Evolutionary conservation across 2,113 vertebrate genomes (phyloP).

Genomic region (Danionella cerebrum): DNA sequence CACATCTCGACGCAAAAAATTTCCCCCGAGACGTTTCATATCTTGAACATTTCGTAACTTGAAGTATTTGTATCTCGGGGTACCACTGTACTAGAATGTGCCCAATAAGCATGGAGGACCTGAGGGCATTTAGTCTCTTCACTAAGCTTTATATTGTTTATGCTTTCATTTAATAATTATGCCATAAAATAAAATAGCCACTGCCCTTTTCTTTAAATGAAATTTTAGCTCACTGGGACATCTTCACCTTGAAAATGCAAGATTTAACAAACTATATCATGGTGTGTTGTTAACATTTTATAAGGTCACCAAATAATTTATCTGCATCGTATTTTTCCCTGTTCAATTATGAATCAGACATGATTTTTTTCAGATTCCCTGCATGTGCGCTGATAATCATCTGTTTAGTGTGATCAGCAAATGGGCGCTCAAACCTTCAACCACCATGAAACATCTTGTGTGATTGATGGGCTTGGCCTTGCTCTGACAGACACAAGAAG

Average conservation of each 20-base stretch:
- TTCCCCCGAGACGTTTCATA: no score
- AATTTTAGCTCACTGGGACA: background rate
- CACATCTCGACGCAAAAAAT: no score
- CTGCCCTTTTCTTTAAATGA: background rate
- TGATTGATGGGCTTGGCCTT: slow-evolving; percentile 5
- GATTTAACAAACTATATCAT: background rate
- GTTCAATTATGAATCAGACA: slow-evolving; percentile 3
- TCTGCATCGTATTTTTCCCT: background rate
- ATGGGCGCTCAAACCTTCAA: background rate
- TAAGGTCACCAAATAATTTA: slow-evolving; percentile 11
- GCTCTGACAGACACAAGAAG: background rate
- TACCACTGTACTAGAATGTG: no score
- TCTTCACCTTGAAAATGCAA: background rate
- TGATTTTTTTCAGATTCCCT: background rate
- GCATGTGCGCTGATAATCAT: background rate
- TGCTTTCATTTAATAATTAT: no score
- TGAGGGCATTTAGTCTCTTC: no score
- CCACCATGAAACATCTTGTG: background rate
- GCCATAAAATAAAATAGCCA: background rate
- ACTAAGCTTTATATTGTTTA: no score
- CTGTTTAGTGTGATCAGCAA: background rate
- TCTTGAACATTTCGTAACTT: no score
- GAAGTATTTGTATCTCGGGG: no score
- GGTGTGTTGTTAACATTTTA: background rate
- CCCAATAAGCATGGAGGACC: no score